phyloP scores from a whole-genome alignment of 2,888 invertebrate genomes.

The Tenthredo notha region DNA sequence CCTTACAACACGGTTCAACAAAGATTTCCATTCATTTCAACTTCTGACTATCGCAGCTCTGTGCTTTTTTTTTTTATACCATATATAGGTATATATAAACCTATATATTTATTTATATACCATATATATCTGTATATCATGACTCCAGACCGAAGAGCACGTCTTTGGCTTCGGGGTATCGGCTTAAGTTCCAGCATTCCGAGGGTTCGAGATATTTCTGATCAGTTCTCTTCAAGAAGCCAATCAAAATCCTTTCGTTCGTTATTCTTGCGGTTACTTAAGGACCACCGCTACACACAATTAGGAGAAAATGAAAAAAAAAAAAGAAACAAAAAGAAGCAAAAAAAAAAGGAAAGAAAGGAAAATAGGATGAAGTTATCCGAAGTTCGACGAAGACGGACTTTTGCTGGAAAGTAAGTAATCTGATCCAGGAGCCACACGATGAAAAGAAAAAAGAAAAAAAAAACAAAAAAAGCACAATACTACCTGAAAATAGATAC shows the following conservation, averaged over 20 bases:
- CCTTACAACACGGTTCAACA: not conserved
- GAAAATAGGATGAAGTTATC: not conserved
- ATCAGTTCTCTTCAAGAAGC: slow-evolving; percentile 13
- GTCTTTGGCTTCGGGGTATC: slow-evolving; percentile 36
- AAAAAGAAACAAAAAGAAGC: not conserved
- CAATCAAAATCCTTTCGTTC: slow-evolving; percentile 34
- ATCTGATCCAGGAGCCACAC: not conserved
- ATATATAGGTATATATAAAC: not conserved
- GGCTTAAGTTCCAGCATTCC: slow-evolving; percentile 25
- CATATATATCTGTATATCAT: not conserved
- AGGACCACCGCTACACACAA: slow-evolving; percentile 10
- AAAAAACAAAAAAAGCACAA: not conserved
- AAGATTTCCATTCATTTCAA: slow-evolving; percentile 17
- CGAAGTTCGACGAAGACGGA: not conserved
- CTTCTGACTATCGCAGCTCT: not conserved
- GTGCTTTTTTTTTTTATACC: not conserved
- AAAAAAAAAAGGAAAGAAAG: not conserved
- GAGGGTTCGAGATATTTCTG: slow-evolving; percentile 21
- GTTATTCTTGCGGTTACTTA: slow-evolving; percentile 31
- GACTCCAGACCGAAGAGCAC: not conserved
- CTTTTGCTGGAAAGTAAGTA: slow-evolving; percentile 9
- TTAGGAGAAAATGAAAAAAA: slow-evolving; percentile 16
- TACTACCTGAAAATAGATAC: slow-evolving; percentile 22
- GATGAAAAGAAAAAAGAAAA: not conserved
- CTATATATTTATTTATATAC: not conserved